phyloP scores from a whole-genome alignment of 2,888 invertebrate species.

The Apodemia mormo region DNA sequence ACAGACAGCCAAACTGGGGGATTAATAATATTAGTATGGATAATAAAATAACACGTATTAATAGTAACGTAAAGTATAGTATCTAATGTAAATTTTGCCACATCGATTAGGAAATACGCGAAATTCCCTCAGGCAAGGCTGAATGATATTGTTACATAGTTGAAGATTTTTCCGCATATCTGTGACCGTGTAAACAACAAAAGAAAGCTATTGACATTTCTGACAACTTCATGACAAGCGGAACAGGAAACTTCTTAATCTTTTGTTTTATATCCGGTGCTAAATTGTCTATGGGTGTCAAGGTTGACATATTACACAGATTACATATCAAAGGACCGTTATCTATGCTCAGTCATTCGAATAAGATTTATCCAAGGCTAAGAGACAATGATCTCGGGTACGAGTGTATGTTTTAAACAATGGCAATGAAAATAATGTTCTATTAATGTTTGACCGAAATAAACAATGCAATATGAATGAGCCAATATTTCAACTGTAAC shows the following conservation, averaged over 20 bases:
- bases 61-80: too few relatives aligned
- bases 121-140: slow-evolving; percentile 21
- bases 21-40: too few relatives aligned
- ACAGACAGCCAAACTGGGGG: too few relatives aligned
- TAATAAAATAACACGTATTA: too few relatives aligned
- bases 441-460: slow-evolving; percentile 13
- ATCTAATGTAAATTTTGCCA: neutral
- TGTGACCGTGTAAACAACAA: slow-evolving; percentile 34
- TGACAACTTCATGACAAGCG: slow-evolving; percentile 53
- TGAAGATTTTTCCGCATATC: slow-evolving; percentile 19
- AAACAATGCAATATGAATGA: slow-evolving; percentile 33
- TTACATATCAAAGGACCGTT: slow-evolving; percentile 26
- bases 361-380: slow-evolving; percentile 38
- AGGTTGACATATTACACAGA: slow-evolving; percentile 42
- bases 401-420: slow-evolving; percentile 31
- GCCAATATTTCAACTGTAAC: slow-evolving; percentile 11
- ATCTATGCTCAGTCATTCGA: slow-evolving; percentile 33
- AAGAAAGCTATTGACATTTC: slow-evolving; percentile 65
- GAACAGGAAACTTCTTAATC: slow-evolving; percentile 61
- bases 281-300: slow-evolving; percentile 51
- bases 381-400: slow-evolving; percentile 30
- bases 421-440: slow-evolving; percentile 22
- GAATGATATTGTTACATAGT: slow-evolving; percentile 5
- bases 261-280: slow-evolving; percentile 54
- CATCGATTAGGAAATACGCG: slow-evolving; percentile 7